Conservation (phyloP, 2,888 invertebrate species). For the Luffia ferchaultella region DNA sequence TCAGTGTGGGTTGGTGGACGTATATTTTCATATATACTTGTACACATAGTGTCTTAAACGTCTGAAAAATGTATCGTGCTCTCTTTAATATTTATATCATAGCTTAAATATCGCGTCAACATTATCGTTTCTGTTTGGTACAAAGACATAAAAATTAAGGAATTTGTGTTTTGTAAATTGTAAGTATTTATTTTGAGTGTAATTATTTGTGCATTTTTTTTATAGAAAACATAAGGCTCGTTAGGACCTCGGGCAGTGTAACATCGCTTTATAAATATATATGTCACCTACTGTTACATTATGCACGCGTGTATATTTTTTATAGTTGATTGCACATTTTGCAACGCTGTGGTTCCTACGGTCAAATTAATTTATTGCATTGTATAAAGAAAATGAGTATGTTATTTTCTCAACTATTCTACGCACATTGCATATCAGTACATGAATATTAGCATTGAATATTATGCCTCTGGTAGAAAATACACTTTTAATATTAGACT, state of each 20-base stretch:
- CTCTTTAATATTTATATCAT: neutral
- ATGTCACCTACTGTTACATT: neutral
- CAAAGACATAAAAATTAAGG: slow-evolving; percentile 60
- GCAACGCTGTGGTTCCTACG: no score
- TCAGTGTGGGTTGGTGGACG: no score
- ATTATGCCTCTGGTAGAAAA: no score
- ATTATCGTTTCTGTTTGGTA: slow-evolving; percentile 30
- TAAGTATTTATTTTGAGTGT: neutral
- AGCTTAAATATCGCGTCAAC: neutral
- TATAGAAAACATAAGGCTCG: neutral
- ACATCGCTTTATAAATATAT: neutral
- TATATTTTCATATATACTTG: no score
- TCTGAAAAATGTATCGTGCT: neutral
- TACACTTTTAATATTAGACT: no score
- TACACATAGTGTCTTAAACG: neutral
- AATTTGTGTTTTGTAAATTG: neutral
- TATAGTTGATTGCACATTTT: no score
- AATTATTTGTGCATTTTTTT: neutral
- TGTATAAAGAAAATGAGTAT: no score
- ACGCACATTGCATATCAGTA: no score
- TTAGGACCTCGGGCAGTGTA: neutral
- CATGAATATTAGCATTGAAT: no score
- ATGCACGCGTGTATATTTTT: neutral
- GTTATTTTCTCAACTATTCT: no score
- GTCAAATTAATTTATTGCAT: no score